Base-by-base conservation (phyloP, 2,888 invertebrate species). In the Cordilura impudica region DNA sequence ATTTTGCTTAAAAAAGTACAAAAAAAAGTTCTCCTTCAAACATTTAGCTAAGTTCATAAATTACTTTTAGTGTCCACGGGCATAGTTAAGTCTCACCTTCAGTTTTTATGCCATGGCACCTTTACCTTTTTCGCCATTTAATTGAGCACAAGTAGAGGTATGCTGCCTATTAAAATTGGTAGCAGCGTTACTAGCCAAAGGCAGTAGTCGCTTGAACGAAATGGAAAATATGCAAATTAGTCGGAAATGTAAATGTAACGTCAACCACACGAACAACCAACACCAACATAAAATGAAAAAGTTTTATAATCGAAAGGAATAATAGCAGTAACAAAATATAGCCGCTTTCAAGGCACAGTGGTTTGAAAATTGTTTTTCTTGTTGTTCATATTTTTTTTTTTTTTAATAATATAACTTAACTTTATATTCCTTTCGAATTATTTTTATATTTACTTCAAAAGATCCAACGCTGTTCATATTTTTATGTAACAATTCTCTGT, bases 161-260 rank as follows among this genome's bases (percentile, higher is more conserved):
- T 69, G 65, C 29, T 49, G 49, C 18, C 53, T 66, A 66, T 77
- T 77, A 56, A 70, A 73, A 51, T 66, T 65, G 74, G 61, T 63
- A 66, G 73, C 35, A 69, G 72, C 45, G 19, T 16, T 61, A 77
- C 54, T 73, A 75, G 79, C 80, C 70, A 54, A 43, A 61, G 73
- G 80, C 77, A 61, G 54, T 39, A 35, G 51, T 49, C 47, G 31
- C 21, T 43, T 19, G 63, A 78, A 75, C 60, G 74, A 29, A 58
- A 72, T 73, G 65, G 67, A 79, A 83, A 86, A 87, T 87, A 87
- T 87, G 88, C 86, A 88, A 88, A 87, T 87, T 85, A 82, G 84
- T 81, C 78, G 86, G 85, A 86, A 86, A 86, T 85, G 84, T 85
- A 86, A 85, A 85, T 83, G 83, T 82, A 82, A 71, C 84, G 82